These are phyloP conservation scores for Stenchaetothrips biformis DNA, from an alignment of 2,888 invertebrate genomes.

Conservation along the genomic window DNA sequence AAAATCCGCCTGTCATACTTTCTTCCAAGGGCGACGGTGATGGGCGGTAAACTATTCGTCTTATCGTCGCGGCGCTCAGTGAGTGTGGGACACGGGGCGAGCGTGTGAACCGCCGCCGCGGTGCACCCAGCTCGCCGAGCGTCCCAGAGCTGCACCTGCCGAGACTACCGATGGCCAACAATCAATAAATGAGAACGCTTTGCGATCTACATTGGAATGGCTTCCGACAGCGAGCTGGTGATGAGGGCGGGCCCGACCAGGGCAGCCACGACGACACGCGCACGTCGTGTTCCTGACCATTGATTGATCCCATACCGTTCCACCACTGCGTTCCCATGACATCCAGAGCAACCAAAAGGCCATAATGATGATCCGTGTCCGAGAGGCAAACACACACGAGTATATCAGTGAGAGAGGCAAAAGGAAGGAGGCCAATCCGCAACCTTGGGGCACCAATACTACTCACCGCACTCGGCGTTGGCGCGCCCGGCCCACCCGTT, in stretches of 20 bases:
- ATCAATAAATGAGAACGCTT: neutral
- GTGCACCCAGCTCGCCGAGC: neutral
- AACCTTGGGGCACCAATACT: no score
- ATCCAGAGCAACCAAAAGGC: neutral
- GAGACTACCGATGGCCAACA: neutral
- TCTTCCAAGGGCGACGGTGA: no score
- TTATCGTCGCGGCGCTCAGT: neutral
- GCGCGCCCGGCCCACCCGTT: no score
- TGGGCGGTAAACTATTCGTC: neutral
- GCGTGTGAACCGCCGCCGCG: neutral
- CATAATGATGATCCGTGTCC: neutral
- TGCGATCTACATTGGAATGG: neutral
- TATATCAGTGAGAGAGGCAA: neutral
- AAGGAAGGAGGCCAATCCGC: neutral
- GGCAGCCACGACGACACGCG: neutral
- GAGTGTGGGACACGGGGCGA: neutral
- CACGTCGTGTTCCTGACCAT: neutral
- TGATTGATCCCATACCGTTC: neutral
- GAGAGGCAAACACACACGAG: neutral
- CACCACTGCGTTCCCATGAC: neutral
- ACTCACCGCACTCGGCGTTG: no score
- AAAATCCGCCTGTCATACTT: no score
- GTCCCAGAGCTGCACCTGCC: neutral
- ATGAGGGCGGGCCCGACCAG: neutral
- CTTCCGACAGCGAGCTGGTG: neutral